A percentile compares a stretch with the other conserved stretches of the same genome.
Conservation (phyloP, 2,797 vertebrate genomes). For the Melanotaenia nigrans region DNA sequence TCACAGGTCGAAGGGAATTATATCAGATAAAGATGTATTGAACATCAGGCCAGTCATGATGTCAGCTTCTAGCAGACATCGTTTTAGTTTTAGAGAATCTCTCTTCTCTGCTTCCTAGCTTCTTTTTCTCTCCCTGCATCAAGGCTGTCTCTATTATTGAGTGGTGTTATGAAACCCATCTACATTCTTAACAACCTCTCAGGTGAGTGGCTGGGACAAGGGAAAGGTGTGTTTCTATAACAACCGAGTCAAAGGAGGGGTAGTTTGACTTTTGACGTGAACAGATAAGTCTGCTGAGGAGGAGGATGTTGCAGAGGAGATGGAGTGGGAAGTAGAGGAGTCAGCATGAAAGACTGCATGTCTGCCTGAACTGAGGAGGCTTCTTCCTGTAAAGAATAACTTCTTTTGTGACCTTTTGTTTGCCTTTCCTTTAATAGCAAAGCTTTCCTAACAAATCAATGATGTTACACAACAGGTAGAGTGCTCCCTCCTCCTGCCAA, state of each 20-base stretch:
- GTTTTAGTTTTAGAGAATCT: constrained; percentile 11
- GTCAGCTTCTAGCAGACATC: constrained; percentile 2
- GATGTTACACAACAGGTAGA: constrained; percentile 75
- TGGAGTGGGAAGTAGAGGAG: constrained; percentile 56
- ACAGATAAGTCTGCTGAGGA: constrained; percentile 43
- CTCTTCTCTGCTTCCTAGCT: constrained; percentile 24
- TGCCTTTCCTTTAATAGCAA: constrained; percentile 67
- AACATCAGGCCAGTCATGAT: neutral
- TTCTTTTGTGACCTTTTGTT: constrained; percentile 57
- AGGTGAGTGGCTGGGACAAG: constrained; percentile 57
- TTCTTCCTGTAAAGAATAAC: constrained; percentile 45
- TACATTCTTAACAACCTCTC: constrained; percentile 65
- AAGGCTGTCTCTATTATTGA: constrained; percentile 62
- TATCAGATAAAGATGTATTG: neutral
- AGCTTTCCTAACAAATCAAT: constrained; percentile 72
- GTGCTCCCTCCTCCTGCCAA: constrained; percentile 51
- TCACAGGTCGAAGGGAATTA: neutral
- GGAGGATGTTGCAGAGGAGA: constrained; percentile 16
- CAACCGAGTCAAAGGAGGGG: constrained; percentile 68
- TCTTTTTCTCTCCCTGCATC: constrained; percentile 35
- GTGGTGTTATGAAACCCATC: constrained; percentile 67
- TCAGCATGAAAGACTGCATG: constrained; percentile 40
- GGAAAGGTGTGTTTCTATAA: constrained; percentile 70
- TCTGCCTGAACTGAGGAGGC: constrained; percentile 42
- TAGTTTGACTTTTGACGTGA: constrained; percentile 57